Evolutionary conservation across 2,113 vertebrate species (phyloP).

Genomic region (Semicossyphus pulcher): DNA sequence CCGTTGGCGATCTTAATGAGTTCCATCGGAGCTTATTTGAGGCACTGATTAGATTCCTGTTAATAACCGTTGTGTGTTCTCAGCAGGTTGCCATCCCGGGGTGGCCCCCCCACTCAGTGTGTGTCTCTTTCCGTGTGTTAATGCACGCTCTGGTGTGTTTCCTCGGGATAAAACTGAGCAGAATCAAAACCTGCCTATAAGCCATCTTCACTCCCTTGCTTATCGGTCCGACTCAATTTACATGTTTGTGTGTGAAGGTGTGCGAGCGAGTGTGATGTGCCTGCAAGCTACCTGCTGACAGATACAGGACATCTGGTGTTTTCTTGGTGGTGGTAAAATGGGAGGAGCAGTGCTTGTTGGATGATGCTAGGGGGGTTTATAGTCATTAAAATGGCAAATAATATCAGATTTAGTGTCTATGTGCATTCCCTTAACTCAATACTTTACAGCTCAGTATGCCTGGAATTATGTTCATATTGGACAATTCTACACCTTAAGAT

Average conservation of each 20-base stretch:
- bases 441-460: no score
- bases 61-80: slow-evolving; percentile 81
- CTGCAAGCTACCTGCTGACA: slow-evolving; percentile 3
- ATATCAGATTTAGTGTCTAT: neutral
- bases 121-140: neutral
- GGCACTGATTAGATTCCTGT: slow-evolving; percentile 74
- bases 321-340: neutral
- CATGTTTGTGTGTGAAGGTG: neutral
- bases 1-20: slow-evolving; percentile 80
- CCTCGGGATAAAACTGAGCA: neutral
- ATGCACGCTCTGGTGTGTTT: slow-evolving; percentile 12
- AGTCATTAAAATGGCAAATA: slow-evolving; percentile 15
- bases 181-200: slow-evolving; percentile 4
- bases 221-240: slow-evolving; percentile 7
- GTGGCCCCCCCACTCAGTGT: slow-evolving; percentile 37
- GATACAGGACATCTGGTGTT: slow-evolving; percentile 21
- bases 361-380: no score
- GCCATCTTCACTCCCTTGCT: slow-evolving; percentile 1
- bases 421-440: no score
- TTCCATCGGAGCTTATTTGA: slow-evolving; percentile 81
- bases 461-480: no score
- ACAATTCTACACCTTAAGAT: no score
- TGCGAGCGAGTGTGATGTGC: neutral
- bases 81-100: slow-evolving; percentile 71
- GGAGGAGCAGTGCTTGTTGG: neutral